A percentile compares a stretch with the other conserved stretches of the same genome.
Evolutionary conservation across 2,888 invertebrate species (phyloP).

Genomic region (Eristalis arbustorum): DNA sequence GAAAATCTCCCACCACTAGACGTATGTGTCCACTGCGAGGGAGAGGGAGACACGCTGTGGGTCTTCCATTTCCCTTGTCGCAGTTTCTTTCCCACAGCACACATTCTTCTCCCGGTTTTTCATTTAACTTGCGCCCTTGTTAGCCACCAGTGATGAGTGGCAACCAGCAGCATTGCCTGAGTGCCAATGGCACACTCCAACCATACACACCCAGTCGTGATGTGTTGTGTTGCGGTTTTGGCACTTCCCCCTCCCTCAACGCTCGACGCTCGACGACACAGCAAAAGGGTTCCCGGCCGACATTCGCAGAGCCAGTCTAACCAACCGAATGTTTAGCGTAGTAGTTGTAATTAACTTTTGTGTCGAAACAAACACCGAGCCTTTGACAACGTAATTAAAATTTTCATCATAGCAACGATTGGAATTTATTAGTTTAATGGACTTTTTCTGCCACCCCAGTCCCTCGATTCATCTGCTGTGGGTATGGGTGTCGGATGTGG

Average conservation of each 20-base stretch:
- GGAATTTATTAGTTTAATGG: conserved; percentile 65
- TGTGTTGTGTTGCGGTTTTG: background rate
- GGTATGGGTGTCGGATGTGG: background rate
- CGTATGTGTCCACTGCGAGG: background rate
- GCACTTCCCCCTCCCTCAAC: background rate
- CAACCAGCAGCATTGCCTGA: background rate
- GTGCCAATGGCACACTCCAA: background rate
- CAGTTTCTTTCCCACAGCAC: background rate
- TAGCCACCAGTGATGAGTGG: background rate
- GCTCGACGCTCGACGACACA: background rate
- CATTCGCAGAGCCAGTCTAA: background rate
- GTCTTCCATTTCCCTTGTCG: conserved; percentile 21
- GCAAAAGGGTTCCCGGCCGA: conserved; percentile 5
- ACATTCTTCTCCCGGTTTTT: conserved; percentile 3
- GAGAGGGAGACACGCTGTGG: background rate
- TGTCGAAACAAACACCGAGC: conserved; percentile 61
- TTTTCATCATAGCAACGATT: conserved; percentile 64
- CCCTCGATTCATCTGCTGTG: background rate
- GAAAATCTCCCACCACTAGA: background rate
- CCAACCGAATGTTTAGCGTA: conserved; percentile 44
- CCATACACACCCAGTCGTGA: background rate
- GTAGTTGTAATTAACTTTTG: conserved; percentile 67
- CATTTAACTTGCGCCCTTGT: background rate
- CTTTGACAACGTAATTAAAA: conserved; percentile 69
- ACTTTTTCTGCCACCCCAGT: conserved; percentile 9